Conservation (phyloP, 2,888 invertebrate species). For the Lissonota sp. region DNA sequence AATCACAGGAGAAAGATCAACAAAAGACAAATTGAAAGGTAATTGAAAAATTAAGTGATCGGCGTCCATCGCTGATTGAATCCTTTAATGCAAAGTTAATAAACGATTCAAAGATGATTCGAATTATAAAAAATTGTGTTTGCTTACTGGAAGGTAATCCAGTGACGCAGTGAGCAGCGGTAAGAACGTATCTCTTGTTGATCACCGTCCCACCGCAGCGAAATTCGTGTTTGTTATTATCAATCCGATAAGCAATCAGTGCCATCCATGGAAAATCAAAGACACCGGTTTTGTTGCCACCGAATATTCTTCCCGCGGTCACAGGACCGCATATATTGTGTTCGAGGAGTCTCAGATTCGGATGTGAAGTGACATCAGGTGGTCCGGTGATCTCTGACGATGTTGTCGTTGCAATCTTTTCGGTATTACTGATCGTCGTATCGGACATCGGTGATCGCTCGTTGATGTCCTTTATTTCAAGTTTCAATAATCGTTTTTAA, state of each 20-base stretch:
- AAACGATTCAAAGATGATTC: too few species aligned
- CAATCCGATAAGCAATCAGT: conserved; percentile 86
- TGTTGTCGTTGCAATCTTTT: conserved; percentile 8
- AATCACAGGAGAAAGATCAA: too few species aligned
- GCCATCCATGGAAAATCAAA: conserved; percentile 92
- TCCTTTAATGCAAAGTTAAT: too few species aligned
- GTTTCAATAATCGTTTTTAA: too few species aligned
- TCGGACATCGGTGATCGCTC: neutral
- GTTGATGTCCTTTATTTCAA: too few species aligned
- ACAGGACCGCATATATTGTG: conserved; percentile 86
- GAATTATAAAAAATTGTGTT: neutral
- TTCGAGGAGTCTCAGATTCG: conserved; percentile 82
- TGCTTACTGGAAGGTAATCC: conserved; percentile 74
- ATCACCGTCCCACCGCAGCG: conserved; percentile 85
- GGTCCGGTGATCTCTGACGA: conserved; percentile 54
- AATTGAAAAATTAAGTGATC: too few species aligned
- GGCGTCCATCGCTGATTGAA: too few species aligned
- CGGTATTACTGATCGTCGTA: neutral
- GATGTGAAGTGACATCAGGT: conserved; percentile 82
- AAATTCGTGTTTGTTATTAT: conserved; percentile 70
- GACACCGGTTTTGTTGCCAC: conserved; percentile 87
- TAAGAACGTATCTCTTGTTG: conserved; percentile 85
- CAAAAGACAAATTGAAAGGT: too few species aligned
- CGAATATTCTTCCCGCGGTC: conserved; percentile 86
- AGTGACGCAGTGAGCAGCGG: conserved; percentile 86